A percentile compares a stretch with the other conserved stretches of the same genome.
phyloP scores from a whole-genome alignment of 2,113 vertebrate genomes.

The Trichomycterus rosablanca region DNA sequence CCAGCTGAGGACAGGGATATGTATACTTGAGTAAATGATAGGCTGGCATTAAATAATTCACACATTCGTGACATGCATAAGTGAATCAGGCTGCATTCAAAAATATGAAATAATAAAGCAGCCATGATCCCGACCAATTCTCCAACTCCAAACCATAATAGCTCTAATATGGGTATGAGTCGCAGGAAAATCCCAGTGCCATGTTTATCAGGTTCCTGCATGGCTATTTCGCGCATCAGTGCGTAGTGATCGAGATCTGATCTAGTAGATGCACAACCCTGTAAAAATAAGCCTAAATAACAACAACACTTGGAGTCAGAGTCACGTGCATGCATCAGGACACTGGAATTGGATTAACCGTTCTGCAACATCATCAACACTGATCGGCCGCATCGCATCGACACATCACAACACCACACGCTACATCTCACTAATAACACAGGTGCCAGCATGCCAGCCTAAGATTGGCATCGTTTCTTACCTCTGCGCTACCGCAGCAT shows the following conservation, averaged over 20 bases:
- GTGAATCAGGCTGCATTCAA: background rate
- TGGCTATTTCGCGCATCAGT: constrained; percentile 6
- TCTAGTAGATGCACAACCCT: background rate
- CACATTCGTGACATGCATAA: no score
- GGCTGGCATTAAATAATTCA: background rate
- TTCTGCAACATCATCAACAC: constrained; percentile 28
- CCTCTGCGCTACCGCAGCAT: constrained; percentile 77
- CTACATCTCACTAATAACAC: no score
- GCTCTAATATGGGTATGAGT: background rate
- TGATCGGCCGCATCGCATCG: background rate
- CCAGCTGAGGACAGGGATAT: no score
- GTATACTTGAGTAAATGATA: no score
- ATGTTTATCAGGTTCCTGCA: background rate
- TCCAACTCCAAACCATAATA: background rate
- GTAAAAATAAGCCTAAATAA: background rate
- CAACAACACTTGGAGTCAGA: background rate
- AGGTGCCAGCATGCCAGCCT: background rate
- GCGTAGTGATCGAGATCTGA: background rate
- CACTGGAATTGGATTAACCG: constrained; percentile 55
- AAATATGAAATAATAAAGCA: background rate
- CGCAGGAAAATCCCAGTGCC: no score
- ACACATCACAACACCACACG: background rate
- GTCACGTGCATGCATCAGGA: constrained; percentile 5
- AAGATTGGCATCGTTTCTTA: constrained; percentile 49
- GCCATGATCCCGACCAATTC: no score